Percentiles rank a stretch among this genome's conserved stretches.
phyloP scores from a whole-genome alignment of 2,888 invertebrate genomes.

The Priocnemis perturbator region DNA sequence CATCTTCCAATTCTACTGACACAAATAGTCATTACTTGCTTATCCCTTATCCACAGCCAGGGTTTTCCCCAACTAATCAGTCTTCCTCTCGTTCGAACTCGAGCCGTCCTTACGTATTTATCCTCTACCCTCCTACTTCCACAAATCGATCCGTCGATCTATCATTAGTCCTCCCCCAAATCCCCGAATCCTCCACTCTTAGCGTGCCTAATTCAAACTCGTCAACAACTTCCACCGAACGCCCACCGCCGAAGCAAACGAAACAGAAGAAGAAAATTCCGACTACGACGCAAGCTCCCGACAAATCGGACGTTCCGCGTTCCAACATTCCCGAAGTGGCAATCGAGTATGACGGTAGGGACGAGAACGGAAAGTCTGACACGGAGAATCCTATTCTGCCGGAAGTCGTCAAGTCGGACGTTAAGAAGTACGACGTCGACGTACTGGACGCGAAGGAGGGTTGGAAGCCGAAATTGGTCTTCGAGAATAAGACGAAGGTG shows the following conservation, averaged over 20 bases:
- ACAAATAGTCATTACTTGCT: slow-evolving; percentile 6
- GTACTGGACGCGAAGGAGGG: slow-evolving; percentile 53
- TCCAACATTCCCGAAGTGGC: slow-evolving; percentile 50
- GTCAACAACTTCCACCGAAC: slow-evolving; percentile 13
- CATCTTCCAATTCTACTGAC: neutral
- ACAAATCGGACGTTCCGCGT: neutral
- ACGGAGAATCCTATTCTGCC: slow-evolving; percentile 12
- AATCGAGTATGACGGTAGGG: slow-evolving; percentile 43
- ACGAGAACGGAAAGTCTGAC: neutral
- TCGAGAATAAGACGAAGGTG: slow-evolving; percentile 58
- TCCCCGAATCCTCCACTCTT: too few species aligned
- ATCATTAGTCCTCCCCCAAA: neutral
- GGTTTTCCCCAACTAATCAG: too few species aligned
- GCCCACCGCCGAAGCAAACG: neutral
- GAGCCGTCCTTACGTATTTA: too few species aligned
- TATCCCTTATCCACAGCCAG: neutral
- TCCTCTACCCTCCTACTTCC: too few species aligned
- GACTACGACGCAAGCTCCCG: neutral
- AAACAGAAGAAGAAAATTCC: slow-evolving; percentile 7
- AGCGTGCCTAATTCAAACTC: too few species aligned
- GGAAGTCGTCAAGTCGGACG: slow-evolving; percentile 27
- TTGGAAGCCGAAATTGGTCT: slow-evolving; percentile 64
- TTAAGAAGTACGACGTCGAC: slow-evolving; percentile 51
- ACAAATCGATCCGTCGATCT: neutral
- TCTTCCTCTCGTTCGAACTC: too few species aligned